A percentile compares a stretch with the other conserved stretches of the same genome.
Evolutionary conservation across 35 echinoderm and acorn worm species (phyloP).

Genomic region (Lytechinus variegatus): DNA sequence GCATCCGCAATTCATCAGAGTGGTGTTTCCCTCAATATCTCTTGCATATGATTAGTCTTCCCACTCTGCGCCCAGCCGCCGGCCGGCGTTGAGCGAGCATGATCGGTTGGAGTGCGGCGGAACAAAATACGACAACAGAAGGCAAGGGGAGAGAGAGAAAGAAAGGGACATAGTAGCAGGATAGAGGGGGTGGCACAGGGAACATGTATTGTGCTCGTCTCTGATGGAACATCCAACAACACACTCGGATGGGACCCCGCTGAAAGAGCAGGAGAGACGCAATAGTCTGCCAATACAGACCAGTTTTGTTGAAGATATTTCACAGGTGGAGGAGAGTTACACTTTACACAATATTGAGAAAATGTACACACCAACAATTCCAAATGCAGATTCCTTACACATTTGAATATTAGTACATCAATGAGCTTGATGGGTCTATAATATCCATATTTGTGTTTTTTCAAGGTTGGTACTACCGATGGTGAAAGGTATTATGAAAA

Average conservation of each 20-base stretch:
- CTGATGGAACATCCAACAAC: background rate
- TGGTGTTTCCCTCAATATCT: background rate
- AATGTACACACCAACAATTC: too few relatives aligned
- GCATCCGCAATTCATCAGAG: background rate
- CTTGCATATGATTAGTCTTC: slow-evolving; percentile 6
- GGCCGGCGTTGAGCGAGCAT: background rate
- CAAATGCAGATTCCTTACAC: too few relatives aligned
- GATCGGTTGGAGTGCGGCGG: background rate
- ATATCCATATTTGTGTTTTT: too few relatives aligned
- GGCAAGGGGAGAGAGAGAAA: background rate
- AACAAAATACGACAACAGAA: background rate
- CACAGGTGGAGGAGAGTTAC: too few relatives aligned
- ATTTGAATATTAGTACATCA: too few relatives aligned
- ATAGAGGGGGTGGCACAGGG: background rate
- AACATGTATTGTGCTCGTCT: background rate
- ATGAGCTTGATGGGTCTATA: too few relatives aligned
- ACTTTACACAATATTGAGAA: too few relatives aligned
- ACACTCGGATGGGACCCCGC: background rate
- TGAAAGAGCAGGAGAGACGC: background rate
- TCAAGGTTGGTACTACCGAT: too few relatives aligned
- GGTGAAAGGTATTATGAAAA: too few relatives aligned
- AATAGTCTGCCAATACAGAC: background rate
- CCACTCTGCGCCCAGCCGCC: background rate
- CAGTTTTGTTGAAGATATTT: too few relatives aligned
- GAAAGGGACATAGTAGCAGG: background rate